Conservation (phyloP, 2,113 vertebrate species). For the Chitala chitala region DNA sequence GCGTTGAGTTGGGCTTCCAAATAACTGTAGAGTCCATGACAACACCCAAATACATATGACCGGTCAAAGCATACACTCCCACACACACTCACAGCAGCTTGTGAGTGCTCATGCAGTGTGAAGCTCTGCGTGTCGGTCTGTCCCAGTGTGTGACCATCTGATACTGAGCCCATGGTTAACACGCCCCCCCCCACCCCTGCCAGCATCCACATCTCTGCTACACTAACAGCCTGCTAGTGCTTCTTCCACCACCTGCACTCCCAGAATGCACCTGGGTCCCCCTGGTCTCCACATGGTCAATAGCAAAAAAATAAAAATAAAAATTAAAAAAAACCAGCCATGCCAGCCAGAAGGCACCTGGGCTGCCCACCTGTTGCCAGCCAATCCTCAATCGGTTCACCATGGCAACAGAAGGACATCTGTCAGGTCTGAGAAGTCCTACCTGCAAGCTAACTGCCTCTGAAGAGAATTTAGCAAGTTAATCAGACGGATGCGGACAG, state of each 20-base stretch:
- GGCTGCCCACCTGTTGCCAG: neutral
- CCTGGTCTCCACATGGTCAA: neutral
- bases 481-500: neutral
- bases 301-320: no score
- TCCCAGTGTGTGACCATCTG: neutral
- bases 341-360: neutral
- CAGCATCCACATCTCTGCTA: neutral
- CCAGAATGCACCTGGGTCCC: conserved; percentile 5
- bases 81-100: neutral
- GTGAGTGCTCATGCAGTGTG: no score
- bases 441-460: neutral
- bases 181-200: no score
- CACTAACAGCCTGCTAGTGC: neutral
- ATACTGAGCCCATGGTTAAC: no score
- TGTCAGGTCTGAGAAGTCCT: neutral
- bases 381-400: neutral
- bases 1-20: neutral
- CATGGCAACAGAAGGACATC: neutral
- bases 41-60: neutral
- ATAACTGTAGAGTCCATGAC: no score
- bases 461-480: neutral
- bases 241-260: neutral
- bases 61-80: neutral
- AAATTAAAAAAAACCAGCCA: no score
- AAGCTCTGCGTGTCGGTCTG: neutral